Base-by-base conservation (phyloP, 2,888 invertebrate species). In the Chrysina gloriosa region DNA sequence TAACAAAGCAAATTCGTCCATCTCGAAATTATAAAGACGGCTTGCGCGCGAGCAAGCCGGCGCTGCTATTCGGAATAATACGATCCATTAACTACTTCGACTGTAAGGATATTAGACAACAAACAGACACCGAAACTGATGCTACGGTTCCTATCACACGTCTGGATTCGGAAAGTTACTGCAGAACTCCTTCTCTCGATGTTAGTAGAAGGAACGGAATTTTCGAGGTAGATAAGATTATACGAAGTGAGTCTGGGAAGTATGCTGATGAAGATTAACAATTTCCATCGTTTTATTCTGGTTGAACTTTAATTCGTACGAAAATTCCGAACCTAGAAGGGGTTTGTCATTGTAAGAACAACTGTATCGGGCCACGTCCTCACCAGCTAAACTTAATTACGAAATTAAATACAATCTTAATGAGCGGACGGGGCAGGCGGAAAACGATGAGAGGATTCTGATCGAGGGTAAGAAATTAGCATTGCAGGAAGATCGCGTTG, bases 391-490 rank as follows among this genome's bases (percentile, higher is more conserved):
- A 58, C 58, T 39, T 58, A 58, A 58, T 58, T 58, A 58, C 39
- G 34, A 58, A 58, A 58, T 58, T 58, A 58, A 58, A 58, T 58
- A 58, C 58, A 58, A 58, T 39, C 58, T 58, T 58, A 58, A 58
- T 39, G 58, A 58, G 25, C 21, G 25, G 27, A 42, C 27, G 39
- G 58, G 23, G 58, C 27, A 27, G 58, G 23, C 11, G 14, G 25
- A 14, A 58, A 27, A 58, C 39, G 42, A 27, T 25, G 14, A 23
- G 58, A 14, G 34, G 21, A 36, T 27, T n/a, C 5, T 6, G 14
- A 16, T 16, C 16, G 42, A 42, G 42, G 42, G 4, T 1, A 14
- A 19, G 14, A 19, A 2, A 16, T 42, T 42, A 42, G 42, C 19
- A 16, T 4, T 39, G 19, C 16, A 42, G 58, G 16, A 42, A 9